These are phyloP conservation scores for Neoseiulus cucumeris DNA, from an alignment of 1,140 invertebrate species.

Conservation along the genomic window DNA sequence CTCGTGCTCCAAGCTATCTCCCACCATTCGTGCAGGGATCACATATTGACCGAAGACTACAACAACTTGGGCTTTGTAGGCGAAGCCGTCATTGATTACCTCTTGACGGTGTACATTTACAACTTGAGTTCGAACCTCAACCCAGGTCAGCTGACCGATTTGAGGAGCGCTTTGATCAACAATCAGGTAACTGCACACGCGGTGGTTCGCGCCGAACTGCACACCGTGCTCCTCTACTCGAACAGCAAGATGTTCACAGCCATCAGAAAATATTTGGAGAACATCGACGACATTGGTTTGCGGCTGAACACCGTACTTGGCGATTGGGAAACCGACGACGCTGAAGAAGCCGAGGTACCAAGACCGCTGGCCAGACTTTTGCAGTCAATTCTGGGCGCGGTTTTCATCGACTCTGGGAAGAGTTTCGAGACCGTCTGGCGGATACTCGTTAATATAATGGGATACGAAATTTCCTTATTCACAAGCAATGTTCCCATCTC, in stretches of 20 bases:
- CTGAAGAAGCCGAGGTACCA: slow-evolving; percentile 93
- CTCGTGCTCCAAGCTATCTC: slow-evolving; percentile 84
- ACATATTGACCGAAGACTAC: slow-evolving; percentile 85
- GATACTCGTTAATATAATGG: slow-evolving; percentile 87
- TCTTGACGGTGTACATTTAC: slow-evolving; percentile 87
- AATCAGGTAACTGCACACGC: slow-evolving; percentile 97
- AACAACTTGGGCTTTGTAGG: slow-evolving; percentile 91
- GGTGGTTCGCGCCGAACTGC: slow-evolving; percentile 85
- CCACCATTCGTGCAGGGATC: slow-evolving; percentile 82
- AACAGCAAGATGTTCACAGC: slow-evolving; percentile 78
- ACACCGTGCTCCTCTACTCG: slow-evolving; percentile 80
- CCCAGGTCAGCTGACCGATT: slow-evolving; percentile 84
- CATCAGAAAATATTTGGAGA: slow-evolving; percentile 72
- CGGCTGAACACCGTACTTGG: slow-evolving; percentile 32
- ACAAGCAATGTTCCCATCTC: slow-evolving; percentile 93
- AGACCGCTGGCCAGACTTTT: slow-evolving; percentile 96
- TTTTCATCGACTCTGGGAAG: slow-evolving; percentile 84
- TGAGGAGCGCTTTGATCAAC: slow-evolving; percentile 90
- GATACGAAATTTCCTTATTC: slow-evolving; percentile 62
- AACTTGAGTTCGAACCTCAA: slow-evolving; percentile 78
- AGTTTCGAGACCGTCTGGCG: slow-evolving; percentile 87
- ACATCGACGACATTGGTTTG: not conserved
- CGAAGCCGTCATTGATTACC: slow-evolving; percentile 89
- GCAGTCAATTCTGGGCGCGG: slow-evolving; percentile 90
- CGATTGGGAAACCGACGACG: slow-evolving; percentile 66